Evolutionary conservation across 2,888 invertebrate species (phyloP).

Genomic region (Melipona bicolor): DNA sequence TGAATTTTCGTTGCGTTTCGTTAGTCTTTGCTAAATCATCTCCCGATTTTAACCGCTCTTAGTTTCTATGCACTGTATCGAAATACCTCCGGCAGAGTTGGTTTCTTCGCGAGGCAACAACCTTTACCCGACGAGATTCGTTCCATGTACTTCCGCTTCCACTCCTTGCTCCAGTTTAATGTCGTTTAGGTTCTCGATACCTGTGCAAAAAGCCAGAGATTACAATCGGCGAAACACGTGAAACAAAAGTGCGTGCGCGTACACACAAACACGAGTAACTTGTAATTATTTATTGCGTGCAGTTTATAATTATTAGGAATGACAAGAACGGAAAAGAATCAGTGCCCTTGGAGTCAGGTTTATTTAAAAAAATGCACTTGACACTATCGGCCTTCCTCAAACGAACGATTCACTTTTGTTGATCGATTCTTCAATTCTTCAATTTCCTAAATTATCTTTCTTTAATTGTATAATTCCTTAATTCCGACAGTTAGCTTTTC

Average conservation of each 20-base stretch:
- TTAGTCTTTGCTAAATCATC: conserved; percentile 5
- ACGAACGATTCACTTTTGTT: background rate
- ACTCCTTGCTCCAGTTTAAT: background rate
- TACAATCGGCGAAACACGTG: background rate
- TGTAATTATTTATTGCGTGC: background rate
- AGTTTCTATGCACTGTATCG: conserved; percentile 5
- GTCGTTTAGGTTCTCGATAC: conserved; percentile 14
- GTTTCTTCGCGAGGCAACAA: background rate
- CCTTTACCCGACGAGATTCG: conserved; percentile 7
- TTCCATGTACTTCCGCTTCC: conserved; percentile 22
- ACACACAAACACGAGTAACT: background rate
- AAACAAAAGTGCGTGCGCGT: background rate
- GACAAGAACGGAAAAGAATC: background rate
- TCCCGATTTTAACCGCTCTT: background rate
- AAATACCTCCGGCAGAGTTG: conserved; percentile 10
- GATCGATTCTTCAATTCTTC: background rate
- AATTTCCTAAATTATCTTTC: background rate
- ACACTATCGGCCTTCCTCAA: conserved; percentile 32
- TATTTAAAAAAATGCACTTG: conserved; percentile 45
- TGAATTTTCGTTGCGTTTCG: conserved; percentile 11
- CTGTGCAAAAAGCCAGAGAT: conserved; percentile 29
- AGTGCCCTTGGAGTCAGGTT: conserved; percentile 16
- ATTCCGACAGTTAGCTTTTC: too few relatives aligned
- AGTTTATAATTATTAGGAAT: background rate
- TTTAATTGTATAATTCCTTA: too few relatives aligned